Evolutionary conservation across 2,888 invertebrate genomes (phyloP).

Genomic region (Eristalinus sepulchralis): DNA sequence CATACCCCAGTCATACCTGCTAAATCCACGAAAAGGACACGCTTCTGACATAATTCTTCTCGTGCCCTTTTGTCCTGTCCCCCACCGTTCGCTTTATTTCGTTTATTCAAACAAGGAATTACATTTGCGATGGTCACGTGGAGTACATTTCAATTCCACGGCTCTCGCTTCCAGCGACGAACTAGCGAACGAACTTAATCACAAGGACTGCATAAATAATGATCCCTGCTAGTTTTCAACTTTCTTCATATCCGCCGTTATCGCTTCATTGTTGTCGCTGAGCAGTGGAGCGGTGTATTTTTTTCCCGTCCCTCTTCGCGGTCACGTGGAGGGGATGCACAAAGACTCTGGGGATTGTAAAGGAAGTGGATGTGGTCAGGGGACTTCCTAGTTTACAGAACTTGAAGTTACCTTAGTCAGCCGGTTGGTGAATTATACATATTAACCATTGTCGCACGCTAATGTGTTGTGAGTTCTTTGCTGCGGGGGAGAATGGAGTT

Average conservation of each 20-base stretch:
- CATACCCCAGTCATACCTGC: not conserved
- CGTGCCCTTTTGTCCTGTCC: not conserved
- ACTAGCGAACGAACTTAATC: conserved; percentile 19
- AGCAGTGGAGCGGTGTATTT: not conserved
- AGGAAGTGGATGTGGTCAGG: not conserved
- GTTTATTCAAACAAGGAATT: not conserved
- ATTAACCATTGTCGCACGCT: too few relatives aligned
- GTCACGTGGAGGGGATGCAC: not conserved
- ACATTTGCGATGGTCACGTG: conserved; percentile 6
- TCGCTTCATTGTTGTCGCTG: not conserved
- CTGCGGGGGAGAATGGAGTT: too few relatives aligned
- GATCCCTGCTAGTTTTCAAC: not conserved
- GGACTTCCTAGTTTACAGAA: too few relatives aligned
- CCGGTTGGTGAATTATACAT: too few relatives aligned
- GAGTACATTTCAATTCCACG: conserved; percentile 29
- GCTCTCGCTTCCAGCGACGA: not conserved
- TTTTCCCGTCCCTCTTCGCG: not conserved
- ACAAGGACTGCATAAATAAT: conserved; percentile 29
- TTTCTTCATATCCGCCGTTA: conserved; percentile 5
- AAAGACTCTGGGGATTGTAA: not conserved
- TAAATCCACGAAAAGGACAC: not conserved
- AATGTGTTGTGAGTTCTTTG: too few relatives aligned
- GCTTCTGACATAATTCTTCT: not conserved
- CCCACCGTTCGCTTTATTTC: not conserved
- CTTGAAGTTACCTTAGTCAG: too few relatives aligned